Base-by-base conservation (phyloP, 2,113 vertebrate genomes). In the Lonchura striata region DNA sequence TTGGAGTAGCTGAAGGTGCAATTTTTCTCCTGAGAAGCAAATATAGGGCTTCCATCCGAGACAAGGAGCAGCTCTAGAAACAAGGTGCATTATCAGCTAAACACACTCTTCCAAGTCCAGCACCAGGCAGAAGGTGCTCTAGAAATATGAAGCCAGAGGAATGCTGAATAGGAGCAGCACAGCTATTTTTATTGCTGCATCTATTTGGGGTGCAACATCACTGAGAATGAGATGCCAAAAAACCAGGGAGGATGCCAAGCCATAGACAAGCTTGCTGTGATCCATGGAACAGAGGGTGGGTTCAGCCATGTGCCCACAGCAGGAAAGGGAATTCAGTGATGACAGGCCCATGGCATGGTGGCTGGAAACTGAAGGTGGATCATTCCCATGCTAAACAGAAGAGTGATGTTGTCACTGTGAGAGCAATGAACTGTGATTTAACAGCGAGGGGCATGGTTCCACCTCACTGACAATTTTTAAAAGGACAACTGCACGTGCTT, bases 361-460 rank as follows among this genome's bases (percentile, higher is more conserved):
- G 70, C 79, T 85, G 85, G 57, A 70, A 94, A 53, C 53, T 61
- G 88, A 82, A 68, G 82, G 47, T 4, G 66, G 91, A 35, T 92
- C 71, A 4, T 27, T 61, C 50, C 83, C 5, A 0, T 27, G 44
- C 44, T 60, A 8, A 65, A 44, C 9, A 63, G 33, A 60, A 93
- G 70, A 1, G 54, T 12, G 13, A 71, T 1, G 3, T 1, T 91
- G 85, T 31, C 61, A 70, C 78, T 11, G 0, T 0, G 16, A 77
- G 54, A 83, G 84, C 6, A 9, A 19, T 12, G 50, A 89, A 47
- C 59, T 59, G 25, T 0, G 15, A 80, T 65, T 91, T 47, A 80
- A 50, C 80, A 65, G 82, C 1, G 5, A 13, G 22, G 44, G 20
- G 11, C 24, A 44, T 1, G 9, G 77, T 30, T 92, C 41, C 79